Conservation (phyloP, 1,140 invertebrate species). For the Drosophila equinoxialis region DNA sequence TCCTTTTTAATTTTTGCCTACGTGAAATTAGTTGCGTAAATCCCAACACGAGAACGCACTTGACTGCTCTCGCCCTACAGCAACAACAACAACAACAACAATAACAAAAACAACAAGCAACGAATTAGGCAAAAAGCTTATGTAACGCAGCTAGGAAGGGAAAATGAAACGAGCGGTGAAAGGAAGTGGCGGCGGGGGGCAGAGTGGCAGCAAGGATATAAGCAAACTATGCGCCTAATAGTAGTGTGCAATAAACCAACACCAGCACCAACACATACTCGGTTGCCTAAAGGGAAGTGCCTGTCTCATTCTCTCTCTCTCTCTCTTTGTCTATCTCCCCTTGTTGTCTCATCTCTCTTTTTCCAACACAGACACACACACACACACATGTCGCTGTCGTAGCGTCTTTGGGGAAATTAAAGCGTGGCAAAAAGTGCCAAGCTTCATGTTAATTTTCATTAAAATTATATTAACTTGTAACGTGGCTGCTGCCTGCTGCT, state of each 20-base stretch:
- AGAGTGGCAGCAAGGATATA: not conserved
- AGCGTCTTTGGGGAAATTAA: slow-evolving; percentile 77
- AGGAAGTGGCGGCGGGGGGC: not conserved
- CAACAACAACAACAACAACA: slow-evolving; percentile 30
- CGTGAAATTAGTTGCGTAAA: slow-evolving; percentile 79
- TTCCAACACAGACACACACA: slow-evolving; percentile 14
- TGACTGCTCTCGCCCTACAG: slow-evolving; percentile 42
- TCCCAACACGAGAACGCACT: slow-evolving; percentile 79
- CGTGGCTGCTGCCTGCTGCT: slow-evolving; percentile 53
- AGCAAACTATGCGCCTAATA: slow-evolving; percentile 72
- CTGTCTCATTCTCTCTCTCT: not conserved
- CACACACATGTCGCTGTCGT: slow-evolving; percentile 27
- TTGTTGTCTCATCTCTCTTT: not conserved
- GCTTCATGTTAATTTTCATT: slow-evolving; percentile 81
- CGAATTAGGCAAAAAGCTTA: slow-evolving; percentile 68
- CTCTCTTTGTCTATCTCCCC: not conserved
- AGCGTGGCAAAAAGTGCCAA: slow-evolving; percentile 76
- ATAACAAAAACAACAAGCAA: slow-evolving; percentile 28
- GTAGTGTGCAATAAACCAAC: slow-evolving; percentile 71
- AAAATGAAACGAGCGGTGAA: slow-evolving; percentile 52
- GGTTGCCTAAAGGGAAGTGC: slow-evolving; percentile 5
- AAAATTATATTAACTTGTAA: slow-evolving; percentile 82
- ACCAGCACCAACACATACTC: slow-evolving; percentile 53
- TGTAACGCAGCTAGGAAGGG: slow-evolving; percentile 34
- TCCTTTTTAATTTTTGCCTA: slow-evolving; percentile 72